phyloP scores from a whole-genome alignment of 2,888 invertebrate genomes.

The Cancer borealis region DNA sequence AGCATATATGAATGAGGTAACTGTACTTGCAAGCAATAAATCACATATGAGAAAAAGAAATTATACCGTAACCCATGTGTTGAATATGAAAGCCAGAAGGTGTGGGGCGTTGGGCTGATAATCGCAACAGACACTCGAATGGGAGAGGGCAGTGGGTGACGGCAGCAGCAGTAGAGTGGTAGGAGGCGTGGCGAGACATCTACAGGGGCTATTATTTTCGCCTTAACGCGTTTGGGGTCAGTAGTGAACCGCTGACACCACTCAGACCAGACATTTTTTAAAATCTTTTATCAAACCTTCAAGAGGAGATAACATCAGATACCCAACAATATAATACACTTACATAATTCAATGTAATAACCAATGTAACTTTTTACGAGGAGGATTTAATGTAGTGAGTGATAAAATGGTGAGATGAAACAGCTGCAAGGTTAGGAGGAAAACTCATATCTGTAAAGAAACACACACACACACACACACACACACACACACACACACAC shows the following conservation, averaged over 20 bases:
- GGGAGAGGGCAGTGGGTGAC: not conserved
- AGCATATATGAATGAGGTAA: not conserved
- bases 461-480: not conserved
- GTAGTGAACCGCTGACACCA: not conserved
- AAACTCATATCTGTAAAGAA: not conserved
- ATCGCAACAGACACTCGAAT: not conserved
- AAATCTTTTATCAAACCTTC: not conserved
- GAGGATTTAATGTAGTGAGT: not conserved
- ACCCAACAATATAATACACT: not conserved
- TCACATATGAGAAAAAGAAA: not conserved
- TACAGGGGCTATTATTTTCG: not conserved
- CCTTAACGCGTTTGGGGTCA: not conserved
- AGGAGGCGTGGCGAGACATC: not conserved
- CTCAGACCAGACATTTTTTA: not conserved
- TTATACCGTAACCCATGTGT: not conserved
- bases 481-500: not conserved
- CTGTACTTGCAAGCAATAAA: not conserved
- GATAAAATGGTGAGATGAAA: not conserved
- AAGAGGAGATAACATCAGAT: not conserved
- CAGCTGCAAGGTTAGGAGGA: not conserved
- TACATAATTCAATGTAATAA: not conserved
- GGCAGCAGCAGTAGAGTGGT: not conserved
- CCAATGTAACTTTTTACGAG: not conserved
- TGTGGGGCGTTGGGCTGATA: not conserved
- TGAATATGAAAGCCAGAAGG: not conserved